These are phyloP conservation scores for Eilema griseolum DNA, from an alignment of 2,888 invertebrate species.

Conservation along the genomic window DNA sequence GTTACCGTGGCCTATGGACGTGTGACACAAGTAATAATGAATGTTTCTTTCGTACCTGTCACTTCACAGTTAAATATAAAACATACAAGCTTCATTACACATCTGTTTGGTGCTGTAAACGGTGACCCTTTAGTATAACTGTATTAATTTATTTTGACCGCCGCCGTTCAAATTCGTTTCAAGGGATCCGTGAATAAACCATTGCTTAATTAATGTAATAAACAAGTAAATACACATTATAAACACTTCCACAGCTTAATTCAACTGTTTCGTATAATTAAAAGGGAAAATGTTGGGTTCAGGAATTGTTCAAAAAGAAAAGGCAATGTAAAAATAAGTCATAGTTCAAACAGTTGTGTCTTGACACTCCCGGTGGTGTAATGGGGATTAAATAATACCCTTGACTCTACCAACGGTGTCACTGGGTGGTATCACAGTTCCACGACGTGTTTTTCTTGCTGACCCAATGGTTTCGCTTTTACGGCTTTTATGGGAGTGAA, in stretches of 20 bases:
- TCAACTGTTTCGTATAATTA: not conserved
- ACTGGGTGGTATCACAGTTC: no score
- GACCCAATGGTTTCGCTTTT: no score
- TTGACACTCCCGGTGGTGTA: no score
- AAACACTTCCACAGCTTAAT: constrained; percentile 1
- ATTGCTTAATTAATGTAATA: constrained; percentile 8
- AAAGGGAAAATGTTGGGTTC: constrained; percentile 5
- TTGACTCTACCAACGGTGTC: no score
- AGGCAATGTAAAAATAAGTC: no score
- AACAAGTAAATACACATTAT: constrained; percentile 3
- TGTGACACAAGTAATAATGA: no score
- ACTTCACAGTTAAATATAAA: not conserved
- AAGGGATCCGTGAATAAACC: constrained; percentile 26
- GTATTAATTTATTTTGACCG: constrained; percentile 47
- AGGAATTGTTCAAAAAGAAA: not conserved
- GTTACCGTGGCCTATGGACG: no score
- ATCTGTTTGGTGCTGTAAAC: not conserved
- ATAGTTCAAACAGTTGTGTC: no score
- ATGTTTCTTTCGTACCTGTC: no score
- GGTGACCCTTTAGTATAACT: constrained; percentile 37
- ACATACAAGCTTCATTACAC: constrained; percentile 1
- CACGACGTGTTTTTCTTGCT: no score
- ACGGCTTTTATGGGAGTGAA: no score
- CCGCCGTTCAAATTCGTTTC: constrained; percentile 41
- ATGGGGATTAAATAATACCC: no score